Base-by-base conservation (phyloP, 2,888 invertebrate species). In the Hirtodrosophila confusa region DNA sequence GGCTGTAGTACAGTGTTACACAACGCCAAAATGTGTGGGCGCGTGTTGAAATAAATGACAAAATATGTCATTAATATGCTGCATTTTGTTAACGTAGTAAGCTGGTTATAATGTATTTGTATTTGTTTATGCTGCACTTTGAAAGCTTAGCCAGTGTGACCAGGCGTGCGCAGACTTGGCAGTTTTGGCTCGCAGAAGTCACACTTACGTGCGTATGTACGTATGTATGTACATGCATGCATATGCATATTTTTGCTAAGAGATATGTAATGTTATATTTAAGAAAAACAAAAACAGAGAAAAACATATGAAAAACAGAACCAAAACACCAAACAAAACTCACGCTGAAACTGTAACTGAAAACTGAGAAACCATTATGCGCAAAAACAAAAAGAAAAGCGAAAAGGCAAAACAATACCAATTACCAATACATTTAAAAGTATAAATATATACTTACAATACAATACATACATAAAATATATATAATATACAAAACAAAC, bases 311-410 rank as follows among this genome's bases (percentile, higher is more conserved):
- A 37, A 44, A 41, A 37, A 45, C 27, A 50, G 40, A 33, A 51
- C 29, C 12, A n/a, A 9, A 29, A 43, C 47, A 63, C 47, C 47
- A 50, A 35, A 43, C 41, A 8, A 10, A 78, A 70, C 68, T 72
- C 70, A 76, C 78, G 70, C 69, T 84, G 69, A 75, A 62, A 65
- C 60, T 71, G 65, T 64, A 75, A 65, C 65, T 65, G 65, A 61
- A 73, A 73, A 68, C 60, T 72, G 64, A 72, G 50, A 74, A 63
- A 40, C 39, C 37, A 43, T 77, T 70, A 70, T 75, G 71, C 69
- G 71, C 67, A 75, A 69, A 61, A 41, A 61, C 11, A 56, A 45
- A 48, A 40, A 48, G 17, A 45, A 75, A 50, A 72, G 60, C 51
- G 57, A 56, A 41, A 56, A 53, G 35, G 50, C 65, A 72, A 56